Evolutionary conservation across 2,113 vertebrate species (phyloP), one percentile per base, ranked within the genome.

Genomic region (Pontoporia blainvillei): DNA sequence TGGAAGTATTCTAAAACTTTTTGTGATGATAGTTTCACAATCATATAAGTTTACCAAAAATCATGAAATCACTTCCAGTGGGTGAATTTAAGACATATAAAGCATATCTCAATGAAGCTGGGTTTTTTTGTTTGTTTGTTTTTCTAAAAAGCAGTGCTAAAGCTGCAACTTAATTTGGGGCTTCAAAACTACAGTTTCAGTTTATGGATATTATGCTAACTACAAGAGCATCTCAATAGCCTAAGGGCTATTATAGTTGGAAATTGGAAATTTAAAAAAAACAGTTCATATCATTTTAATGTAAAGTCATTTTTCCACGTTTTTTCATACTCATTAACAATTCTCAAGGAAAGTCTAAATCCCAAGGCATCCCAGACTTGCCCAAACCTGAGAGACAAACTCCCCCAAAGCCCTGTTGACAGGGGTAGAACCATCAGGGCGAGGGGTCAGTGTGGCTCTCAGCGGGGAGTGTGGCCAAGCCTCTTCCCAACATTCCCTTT

Each of bases 1-100:
- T 67, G n/a, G 52, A 44, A 89, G n/a, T 67, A 3, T 64, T 59
- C 61, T 97, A 66, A 90, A 90, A 49, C 9, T 79, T 78, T 90
- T 11, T 62, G 49, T 44, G 29, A 4, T 23, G 64, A 39, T 7
- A 67, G 12, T 20, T 52, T 14, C 18, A 41, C 11, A 76, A 64
- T 15, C 57, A 57, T 29, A 23, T 41, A 54, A 2, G 13, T 86
- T 78, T 81, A 39, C 29, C 61, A 46, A 92, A 92, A 88, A 27
- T 62, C 29, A 85, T 0, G n/a, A 20, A 66, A 66, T 81, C 49
- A 64, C 34, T 92, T 20, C 39, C 6, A 41, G 11, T 13, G 6
- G 54, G 27, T 39, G 20, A 66, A 34, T 61, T 67, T 81, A 36
- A 46, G 29, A 41, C 73, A 57, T 29, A 41, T 44, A 84, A 88